These are phyloP conservation scores for Mamestra brassicae DNA, from an alignment of 2,888 invertebrate genomes.

Conservation along the genomic window DNA sequence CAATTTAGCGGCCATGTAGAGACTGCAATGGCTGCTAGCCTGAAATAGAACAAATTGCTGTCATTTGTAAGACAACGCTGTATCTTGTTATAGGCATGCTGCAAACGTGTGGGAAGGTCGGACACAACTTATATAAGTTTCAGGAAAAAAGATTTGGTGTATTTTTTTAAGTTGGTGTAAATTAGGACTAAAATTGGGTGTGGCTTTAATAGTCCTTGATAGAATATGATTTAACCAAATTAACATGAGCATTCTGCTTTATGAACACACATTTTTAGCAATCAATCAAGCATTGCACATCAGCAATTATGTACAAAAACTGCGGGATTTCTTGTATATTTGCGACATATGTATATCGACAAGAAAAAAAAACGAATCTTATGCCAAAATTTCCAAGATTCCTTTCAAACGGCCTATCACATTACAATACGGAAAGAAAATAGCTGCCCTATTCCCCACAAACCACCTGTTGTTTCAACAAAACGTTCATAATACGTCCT, in stretches of 20 bases:
- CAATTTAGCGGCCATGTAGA: constrained; percentile 52
- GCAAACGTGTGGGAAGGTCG: constrained; percentile 41
- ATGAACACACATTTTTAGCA: background rate
- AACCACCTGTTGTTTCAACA: constrained; percentile 52
- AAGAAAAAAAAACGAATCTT: background rate
- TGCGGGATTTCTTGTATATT: background rate
- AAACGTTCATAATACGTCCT: constrained; percentile 39
- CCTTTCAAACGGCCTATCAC: background rate
- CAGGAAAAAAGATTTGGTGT: background rate
- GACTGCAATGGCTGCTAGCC: constrained; percentile 51
- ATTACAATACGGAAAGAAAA: constrained; percentile 3
- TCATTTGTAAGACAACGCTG: constrained; percentile 59
- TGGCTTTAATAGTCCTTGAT: too few species aligned
- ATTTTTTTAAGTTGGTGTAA: background rate
- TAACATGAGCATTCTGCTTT: too few species aligned
- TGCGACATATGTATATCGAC: too few species aligned
- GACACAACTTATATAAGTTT: background rate
- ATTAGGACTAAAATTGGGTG: background rate
- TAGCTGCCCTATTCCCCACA: constrained; percentile 20
- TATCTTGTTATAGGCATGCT: constrained; percentile 57
- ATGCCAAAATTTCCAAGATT: too few species aligned
- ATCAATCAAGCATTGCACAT: background rate
- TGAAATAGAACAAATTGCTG: constrained; percentile 64
- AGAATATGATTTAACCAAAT: too few species aligned
- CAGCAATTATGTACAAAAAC: too few species aligned